Conservation (phyloP, 2,797 vertebrate species). For the Sebastes minor region DNA sequence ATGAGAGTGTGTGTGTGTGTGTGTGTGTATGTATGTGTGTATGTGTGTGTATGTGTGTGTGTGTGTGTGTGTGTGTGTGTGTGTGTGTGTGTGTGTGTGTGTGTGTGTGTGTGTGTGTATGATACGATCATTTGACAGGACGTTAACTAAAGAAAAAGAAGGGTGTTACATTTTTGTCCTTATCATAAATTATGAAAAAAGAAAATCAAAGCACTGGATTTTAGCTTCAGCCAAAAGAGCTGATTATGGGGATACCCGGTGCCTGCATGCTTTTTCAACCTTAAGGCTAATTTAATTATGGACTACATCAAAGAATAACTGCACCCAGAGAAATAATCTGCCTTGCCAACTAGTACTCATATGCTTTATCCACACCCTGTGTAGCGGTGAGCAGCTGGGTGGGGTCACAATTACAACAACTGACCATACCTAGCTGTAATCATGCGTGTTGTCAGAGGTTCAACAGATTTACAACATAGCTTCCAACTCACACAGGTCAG, state of each 20-base stretch:
- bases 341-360: not conserved
- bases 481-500: not conserved
- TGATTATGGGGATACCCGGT: conserved; percentile 4
- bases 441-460: not conserved
- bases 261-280: conserved; percentile 21
- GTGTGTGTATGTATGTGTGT: no score
- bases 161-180: not conserved
- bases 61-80: not conserved
- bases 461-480: not conserved
- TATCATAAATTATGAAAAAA: not conserved
- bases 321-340: conserved; percentile 1
- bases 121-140: not conserved
- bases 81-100: not conserved
- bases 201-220: conserved; percentile 2
- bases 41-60: no score
- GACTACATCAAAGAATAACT: conserved; percentile 20
- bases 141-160: not conserved
- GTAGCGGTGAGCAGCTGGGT: not conserved
- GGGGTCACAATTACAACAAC: not conserved
- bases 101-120: not conserved
- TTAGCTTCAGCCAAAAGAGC: conserved; percentile 17
- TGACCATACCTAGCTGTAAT: not conserved
- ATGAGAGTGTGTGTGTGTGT: not conserved
- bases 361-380: not conserved
- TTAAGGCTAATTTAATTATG: conserved; percentile 25